Evolutionary conservation across 2,888 invertebrate genomes (phyloP).

Genomic region (Philopedon plagiatum): DNA sequence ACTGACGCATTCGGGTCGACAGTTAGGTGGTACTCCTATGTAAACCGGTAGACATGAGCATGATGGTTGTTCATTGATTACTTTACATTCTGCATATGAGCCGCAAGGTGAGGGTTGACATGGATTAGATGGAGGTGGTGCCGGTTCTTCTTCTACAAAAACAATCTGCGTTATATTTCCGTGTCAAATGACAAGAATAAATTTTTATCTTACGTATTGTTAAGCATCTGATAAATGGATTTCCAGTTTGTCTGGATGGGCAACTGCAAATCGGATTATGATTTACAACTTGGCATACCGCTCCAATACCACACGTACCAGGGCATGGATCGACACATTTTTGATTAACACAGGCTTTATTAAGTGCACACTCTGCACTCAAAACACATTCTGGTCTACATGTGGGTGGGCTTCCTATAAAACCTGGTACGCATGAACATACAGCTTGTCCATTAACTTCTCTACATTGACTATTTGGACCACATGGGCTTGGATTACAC

Average conservation of each 20-base stretch:
- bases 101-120: slow-evolving; percentile 84
- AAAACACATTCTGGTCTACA: slow-evolving; percentile 75
- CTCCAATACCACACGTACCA: slow-evolving; percentile 72
- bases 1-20: slow-evolving; percentile 81
- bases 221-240: slow-evolving; percentile 79
- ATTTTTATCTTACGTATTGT: slow-evolving; percentile 63
- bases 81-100: slow-evolving; percentile 74
- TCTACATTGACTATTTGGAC: slow-evolving; percentile 73
- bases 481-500: slow-evolving; percentile 73
- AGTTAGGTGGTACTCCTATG: slow-evolving; percentile 79
- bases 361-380: slow-evolving; percentile 72
- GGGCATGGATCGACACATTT: slow-evolving; percentile 76
- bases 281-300: slow-evolving; percentile 73
- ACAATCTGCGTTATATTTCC: slow-evolving; percentile 1
- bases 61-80: slow-evolving; percentile 70
- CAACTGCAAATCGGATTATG: slow-evolving; percentile 75
- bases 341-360: slow-evolving; percentile 73
- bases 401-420: slow-evolving; percentile 72
- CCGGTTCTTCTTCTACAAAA: slow-evolving; percentile 54
- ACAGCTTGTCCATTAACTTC: slow-evolving; percentile 71
- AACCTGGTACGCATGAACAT: slow-evolving; percentile 73
- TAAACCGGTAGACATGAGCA: slow-evolving; percentile 77
- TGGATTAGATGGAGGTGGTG: slow-evolving; percentile 68
- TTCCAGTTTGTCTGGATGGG: slow-evolving; percentile 71
- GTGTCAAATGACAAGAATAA: slow-evolving; percentile 14